Evolutionary conservation across 2,113 vertebrate species (phyloP).

Genomic region (Gulo gulo): DNA sequence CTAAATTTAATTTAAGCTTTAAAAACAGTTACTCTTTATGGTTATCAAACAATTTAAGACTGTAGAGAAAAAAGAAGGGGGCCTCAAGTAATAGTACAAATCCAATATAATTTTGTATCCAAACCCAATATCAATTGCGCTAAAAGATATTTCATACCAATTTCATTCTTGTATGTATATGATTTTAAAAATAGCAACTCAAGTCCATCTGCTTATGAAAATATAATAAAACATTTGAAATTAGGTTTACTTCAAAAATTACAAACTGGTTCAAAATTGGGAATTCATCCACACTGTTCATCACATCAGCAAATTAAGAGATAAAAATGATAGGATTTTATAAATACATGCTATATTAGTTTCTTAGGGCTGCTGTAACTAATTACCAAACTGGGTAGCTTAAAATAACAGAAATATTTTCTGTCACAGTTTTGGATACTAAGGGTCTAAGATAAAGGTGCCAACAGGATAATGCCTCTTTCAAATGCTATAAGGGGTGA

Average conservation of each 20-base stretch:
- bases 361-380: not conserved
- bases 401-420: not conserved
- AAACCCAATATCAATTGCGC: not conserved
- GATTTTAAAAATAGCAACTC: not conserved
- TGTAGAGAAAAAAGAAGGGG: not conserved
- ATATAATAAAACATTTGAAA: not conserved
- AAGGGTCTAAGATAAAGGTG: not conserved
- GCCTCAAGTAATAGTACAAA: not conserved
- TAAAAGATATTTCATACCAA: not conserved
- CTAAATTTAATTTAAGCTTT: not conserved
- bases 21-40: not conserved
- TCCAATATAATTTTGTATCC: not conserved
- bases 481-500: not conserved
- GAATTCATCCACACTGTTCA: not conserved
- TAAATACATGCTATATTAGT: not conserved
- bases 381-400: not conserved
- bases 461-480: not conserved
- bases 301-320: not conserved
- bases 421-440: not conserved
- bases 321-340: not conserved
- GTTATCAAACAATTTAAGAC: slow-evolving; percentile 9
- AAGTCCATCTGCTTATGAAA: not conserved
- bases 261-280: not conserved
- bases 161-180: not conserved
- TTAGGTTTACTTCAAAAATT: slow-evolving; percentile 11